Conservation (phyloP, 92 coral and sea anemone species). For the Parazoanthus swiftii region DNA sequence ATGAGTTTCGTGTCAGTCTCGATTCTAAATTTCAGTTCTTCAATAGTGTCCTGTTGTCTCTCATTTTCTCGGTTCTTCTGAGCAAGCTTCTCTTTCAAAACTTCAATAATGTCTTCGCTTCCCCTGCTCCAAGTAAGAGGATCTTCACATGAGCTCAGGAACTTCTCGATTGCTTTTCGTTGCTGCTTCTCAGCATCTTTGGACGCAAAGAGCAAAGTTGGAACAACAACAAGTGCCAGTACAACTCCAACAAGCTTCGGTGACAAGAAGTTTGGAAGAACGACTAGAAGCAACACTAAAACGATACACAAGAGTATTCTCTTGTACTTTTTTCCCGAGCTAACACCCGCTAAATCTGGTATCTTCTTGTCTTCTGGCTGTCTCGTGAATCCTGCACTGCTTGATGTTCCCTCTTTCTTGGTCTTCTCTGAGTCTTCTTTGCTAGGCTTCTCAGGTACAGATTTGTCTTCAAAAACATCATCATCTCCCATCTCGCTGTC, state of each 20-base stretch:
- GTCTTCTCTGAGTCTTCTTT: background rate
- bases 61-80: conserved; percentile 20
- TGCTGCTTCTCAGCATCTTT: conserved; percentile 41
- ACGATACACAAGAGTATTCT: conserved; percentile 39
- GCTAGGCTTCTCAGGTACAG: background rate
- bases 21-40: conserved; percentile 57
- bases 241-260: conserved; percentile 44
- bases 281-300: conserved; percentile 38
- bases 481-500: conserved; percentile 29
- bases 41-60: conserved; percentile 41
- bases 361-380: conserved; percentile 6
- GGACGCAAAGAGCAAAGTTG: conserved; percentile 44
- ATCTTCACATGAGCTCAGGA: conserved; percentile 9
- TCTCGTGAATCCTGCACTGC: background rate
- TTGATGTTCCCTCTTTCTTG: conserved; percentile 11
- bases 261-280: conserved; percentile 46
- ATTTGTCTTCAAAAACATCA: conserved; percentile 26
- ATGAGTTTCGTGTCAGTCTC: conserved; percentile 70
- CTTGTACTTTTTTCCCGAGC: background rate
- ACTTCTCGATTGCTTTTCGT: conserved; percentile 45
- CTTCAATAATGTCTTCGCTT: background rate
- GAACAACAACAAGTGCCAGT: conserved; percentile 45
- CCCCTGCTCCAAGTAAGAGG: background rate
- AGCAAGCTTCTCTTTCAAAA: conserved; percentile 14
- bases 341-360: background rate